Percentiles rank a stretch among this genome's conserved stretches.
These are phyloP conservation scores for Chymomyza costata DNA, from an alignment of 1,140 invertebrate species.

Conservation along the genomic window DNA sequence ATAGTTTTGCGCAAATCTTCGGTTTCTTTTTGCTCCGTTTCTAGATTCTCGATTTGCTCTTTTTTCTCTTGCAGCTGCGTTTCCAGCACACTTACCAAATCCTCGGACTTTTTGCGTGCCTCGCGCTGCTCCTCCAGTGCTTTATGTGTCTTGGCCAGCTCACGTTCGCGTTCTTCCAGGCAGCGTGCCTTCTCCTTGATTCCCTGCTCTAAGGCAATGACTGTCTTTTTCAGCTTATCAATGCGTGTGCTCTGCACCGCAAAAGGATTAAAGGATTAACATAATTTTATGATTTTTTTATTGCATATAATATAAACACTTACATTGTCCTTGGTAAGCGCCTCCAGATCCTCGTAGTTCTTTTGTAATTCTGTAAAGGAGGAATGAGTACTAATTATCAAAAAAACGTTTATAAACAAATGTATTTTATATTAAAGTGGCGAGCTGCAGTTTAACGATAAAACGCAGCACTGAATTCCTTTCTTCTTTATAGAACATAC, in stretches of 20 bases:
- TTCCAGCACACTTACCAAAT: conserved; percentile 61
- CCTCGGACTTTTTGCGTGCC: conserved; percentile 63
- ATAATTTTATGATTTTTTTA: background rate
- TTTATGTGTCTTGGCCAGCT: conserved; percentile 57
- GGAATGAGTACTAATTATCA: no score
- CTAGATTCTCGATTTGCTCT: conserved; percentile 62
- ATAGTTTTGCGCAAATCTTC: conserved; percentile 73
- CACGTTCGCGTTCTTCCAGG: conserved; percentile 58
- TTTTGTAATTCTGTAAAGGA: conserved; percentile 38
- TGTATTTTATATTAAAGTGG: no score
- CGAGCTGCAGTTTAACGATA: no score
- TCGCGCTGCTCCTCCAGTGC: conserved; percentile 63
- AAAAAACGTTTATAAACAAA: no score
- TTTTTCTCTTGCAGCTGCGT: conserved; percentile 65
- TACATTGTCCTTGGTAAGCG: conserved; percentile 61
- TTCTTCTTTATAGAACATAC: no score
- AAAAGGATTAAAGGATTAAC: background rate
- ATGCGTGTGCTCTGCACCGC: conserved; percentile 51
- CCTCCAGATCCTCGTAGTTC: conserved; percentile 52
- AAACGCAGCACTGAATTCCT: no score
- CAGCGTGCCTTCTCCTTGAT: conserved; percentile 63
- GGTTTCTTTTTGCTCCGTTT: conserved; percentile 65
- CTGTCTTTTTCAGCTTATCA: conserved; percentile 64
- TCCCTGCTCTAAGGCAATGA: conserved; percentile 58
- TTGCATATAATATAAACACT: background rate